Percentiles rank a stretch among this genome's conserved stretches.
Conservation (phyloP, 2,797 vertebrate species). For the Vipera latastei region DNA sequence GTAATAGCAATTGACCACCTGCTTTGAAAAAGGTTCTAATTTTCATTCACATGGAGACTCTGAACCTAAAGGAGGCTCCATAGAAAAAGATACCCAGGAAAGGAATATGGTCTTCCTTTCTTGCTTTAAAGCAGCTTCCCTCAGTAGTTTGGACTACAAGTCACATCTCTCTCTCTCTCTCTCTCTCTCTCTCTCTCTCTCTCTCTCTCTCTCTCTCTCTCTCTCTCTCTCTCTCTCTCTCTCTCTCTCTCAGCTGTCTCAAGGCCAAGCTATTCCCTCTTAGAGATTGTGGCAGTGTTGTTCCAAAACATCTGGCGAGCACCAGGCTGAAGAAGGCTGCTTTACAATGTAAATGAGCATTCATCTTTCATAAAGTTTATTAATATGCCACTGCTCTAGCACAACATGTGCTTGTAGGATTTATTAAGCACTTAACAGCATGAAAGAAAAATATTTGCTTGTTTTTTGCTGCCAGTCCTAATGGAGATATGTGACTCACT, state of each 20-base stretch:
- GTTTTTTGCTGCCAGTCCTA: constrained; percentile 33
- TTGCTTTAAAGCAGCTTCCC: neutral
- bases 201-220: too few relatives aligned
- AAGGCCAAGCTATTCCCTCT: neutral
- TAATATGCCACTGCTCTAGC: constrained; percentile 45
- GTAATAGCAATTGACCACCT: neutral
- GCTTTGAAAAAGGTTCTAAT: neutral
- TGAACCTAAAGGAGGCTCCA: neutral
- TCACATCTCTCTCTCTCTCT: neutral
- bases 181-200: too few relatives aligned
- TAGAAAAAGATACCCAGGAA: neutral
- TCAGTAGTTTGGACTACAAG: neutral
- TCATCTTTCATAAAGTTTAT: constrained; percentile 42
- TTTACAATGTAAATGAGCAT: constrained; percentile 15
- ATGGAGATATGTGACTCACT: constrained; percentile 44
- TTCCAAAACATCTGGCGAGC: neutral
- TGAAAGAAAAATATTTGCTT: constrained; percentile 55
- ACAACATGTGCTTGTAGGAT: constrained; percentile 48
- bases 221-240: too few relatives aligned
- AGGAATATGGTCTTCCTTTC: neutral
- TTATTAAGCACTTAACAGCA: constrained; percentile 52
- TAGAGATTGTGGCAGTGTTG: neutral
- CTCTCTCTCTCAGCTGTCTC: neutral
- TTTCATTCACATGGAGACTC: fast-evolving
- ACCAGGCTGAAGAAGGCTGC: neutral